Percentiles rank a stretch among this genome's conserved stretches.
phyloP scores from a whole-genome alignment of 2,888 invertebrate genomes.

The Microplitis deprimator region DNA sequence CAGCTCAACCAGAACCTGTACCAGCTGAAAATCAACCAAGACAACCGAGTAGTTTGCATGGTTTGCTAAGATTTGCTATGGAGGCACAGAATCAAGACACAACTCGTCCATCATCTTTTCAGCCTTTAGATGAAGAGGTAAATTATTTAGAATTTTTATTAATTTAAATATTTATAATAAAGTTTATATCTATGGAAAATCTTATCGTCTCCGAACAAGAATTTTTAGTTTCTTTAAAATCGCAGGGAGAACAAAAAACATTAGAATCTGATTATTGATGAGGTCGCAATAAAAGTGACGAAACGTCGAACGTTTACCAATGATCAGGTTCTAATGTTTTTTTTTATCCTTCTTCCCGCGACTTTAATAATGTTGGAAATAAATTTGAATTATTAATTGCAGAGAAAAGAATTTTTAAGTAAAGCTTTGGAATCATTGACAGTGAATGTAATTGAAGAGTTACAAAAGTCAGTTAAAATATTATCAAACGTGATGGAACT shows the following conservation, averaged over 20 bases:
- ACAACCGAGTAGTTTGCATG: constrained; percentile 73
- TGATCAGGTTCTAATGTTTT: too few relatives aligned
- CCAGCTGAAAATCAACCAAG: constrained; percentile 62
- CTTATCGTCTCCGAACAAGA: too few relatives aligned
- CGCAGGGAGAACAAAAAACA: too few relatives aligned
- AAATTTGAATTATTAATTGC: constrained; percentile 56
- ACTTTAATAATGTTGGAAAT: constrained; percentile 28
- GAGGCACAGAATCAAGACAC: constrained; percentile 78
- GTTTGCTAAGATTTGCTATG: constrained; percentile 80
- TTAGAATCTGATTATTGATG: too few relatives aligned
- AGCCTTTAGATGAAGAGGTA: constrained; percentile 80
- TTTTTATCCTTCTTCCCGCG: background rate
- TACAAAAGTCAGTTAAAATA: constrained; percentile 77
- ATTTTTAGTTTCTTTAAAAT: too few relatives aligned
- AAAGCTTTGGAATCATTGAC: constrained; percentile 81
- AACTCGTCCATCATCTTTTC: constrained; percentile 71
- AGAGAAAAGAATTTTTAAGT: constrained; percentile 82
- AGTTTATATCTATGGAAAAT: too few relatives aligned
- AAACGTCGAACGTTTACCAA: too few relatives aligned
- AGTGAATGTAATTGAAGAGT: constrained; percentile 79
- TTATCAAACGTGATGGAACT: constrained; percentile 74
- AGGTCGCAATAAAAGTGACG: too few relatives aligned
- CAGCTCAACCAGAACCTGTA: constrained; percentile 45
- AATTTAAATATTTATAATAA: too few relatives aligned
- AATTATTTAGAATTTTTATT: constrained; percentile 3